Evolutionary conservation across 1,140 invertebrate genomes (phyloP).

Genomic region (Eumeta japonica): DNA sequence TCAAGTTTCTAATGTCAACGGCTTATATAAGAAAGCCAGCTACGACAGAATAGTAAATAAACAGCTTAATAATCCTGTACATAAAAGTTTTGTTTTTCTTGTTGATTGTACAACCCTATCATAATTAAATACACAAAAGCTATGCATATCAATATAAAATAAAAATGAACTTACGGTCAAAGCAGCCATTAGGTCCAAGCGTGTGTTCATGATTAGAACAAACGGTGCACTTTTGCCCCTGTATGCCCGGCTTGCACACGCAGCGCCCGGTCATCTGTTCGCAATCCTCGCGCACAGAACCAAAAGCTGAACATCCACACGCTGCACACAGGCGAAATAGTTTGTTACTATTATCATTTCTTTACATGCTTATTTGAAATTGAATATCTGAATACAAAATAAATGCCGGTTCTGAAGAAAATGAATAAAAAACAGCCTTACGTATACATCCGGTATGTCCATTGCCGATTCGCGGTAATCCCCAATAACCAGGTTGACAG

Average conservation of each 20-base stretch:
- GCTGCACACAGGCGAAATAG: conserved; percentile 59
- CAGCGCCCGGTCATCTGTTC: conserved; percentile 87
- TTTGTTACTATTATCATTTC: too few relatives aligned
- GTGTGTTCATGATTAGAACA: conserved; percentile 77
- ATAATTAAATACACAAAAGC: too few relatives aligned
- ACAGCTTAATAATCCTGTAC: too few relatives aligned
- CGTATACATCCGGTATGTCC: conserved; percentile 80
- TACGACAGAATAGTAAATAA: too few relatives aligned
- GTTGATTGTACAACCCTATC: too few relatives aligned
- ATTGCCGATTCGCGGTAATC: conserved; percentile 72
- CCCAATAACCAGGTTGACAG: conserved; percentile 81
- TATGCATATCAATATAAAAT: background rate
- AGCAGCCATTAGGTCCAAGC: conserved; percentile 74
- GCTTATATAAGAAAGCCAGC: too few relatives aligned
- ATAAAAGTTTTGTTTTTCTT: too few relatives aligned
- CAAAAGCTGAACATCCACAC: conserved; percentile 82
- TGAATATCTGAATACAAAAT: too few relatives aligned
- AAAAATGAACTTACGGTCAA: conserved; percentile 61
- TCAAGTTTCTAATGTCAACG: too few relatives aligned
- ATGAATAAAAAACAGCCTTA: conserved; percentile 42
- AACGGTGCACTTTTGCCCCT: conserved; percentile 82
- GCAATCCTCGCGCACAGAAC: conserved; percentile 76
- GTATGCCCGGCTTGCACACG: conserved; percentile 83
- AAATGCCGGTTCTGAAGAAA: conserved; percentile 21
- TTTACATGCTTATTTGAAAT: too few relatives aligned